These are phyloP conservation scores for Triplophysa rosa DNA, from an alignment of 2,113 vertebrate species.

Conservation along the genomic window DNA sequence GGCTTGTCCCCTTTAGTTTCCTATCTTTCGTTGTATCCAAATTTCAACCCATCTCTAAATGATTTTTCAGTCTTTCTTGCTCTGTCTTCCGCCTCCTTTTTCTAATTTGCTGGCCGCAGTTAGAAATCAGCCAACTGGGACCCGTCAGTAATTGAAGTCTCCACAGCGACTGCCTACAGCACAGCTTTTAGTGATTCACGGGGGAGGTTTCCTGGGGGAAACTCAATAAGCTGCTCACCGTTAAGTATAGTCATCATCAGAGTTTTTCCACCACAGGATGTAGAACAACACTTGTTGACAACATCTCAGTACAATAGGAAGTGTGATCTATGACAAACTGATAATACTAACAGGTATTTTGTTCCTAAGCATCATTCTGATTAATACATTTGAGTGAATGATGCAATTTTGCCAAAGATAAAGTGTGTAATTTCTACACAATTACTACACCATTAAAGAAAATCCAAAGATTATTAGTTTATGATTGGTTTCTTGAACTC, in stretches of 20 bases:
- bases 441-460: no score
- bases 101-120: constrained; percentile 70
- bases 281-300: constrained; percentile 60
- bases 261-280: constrained; percentile 67
- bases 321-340: constrained; percentile 27
- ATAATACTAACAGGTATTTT: constrained; percentile 25
- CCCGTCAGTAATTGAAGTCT: constrained; percentile 73
- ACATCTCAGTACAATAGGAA: constrained; percentile 43
- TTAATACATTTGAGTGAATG: neutral
- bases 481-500: no score
- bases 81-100: constrained; percentile 44
- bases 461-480: no score
- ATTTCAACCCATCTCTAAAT: constrained; percentile 52
- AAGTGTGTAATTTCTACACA: no score
- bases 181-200: constrained; percentile 65
- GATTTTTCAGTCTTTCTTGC: constrained; percentile 42
- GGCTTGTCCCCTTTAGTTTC: constrained; percentile 54
- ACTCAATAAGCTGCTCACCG: constrained; percentile 69
- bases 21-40: constrained; percentile 52
- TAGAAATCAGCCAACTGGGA: constrained; percentile 69
- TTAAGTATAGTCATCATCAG: constrained; percentile 67
- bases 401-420: no score
- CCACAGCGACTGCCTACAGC: constrained; percentile 69
- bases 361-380: neutral
- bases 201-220: constrained; percentile 66